A percentile compares a stretch with the other conserved stretches of the same genome.
These are phyloP conservation scores for Moxostoma hubbsi DNA, from an alignment of 2,797 vertebrate species.

Conservation along the genomic window DNA sequence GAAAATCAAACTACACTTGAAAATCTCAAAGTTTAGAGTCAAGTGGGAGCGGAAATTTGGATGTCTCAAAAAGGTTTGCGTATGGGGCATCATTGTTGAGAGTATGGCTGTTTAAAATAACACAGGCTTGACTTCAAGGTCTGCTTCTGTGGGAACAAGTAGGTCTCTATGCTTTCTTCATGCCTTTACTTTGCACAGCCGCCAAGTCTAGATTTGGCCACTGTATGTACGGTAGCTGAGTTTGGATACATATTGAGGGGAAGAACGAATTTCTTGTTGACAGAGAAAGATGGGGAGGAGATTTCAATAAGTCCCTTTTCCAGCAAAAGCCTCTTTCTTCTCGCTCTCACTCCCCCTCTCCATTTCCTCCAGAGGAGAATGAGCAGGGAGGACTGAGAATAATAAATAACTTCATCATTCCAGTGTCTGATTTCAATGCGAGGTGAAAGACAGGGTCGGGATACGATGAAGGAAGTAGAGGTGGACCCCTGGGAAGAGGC, in stretches of 20 bases:
- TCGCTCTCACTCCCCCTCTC: slow-evolving; percentile 38
- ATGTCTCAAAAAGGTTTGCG: slow-evolving; percentile 27
- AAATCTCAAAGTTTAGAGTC: slow-evolving; percentile 15
- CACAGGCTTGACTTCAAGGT: slow-evolving; percentile 41
- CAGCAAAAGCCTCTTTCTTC: slow-evolving; percentile 49
- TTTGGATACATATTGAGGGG: slow-evolving; percentile 49
- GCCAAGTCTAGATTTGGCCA: slow-evolving; percentile 53
- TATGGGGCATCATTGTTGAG: slow-evolving; percentile 2
- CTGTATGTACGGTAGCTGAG: slow-evolving; percentile 52
- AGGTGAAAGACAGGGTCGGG: slow-evolving; percentile 54
- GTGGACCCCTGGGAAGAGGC: slow-evolving; percentile 54
- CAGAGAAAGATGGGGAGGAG: slow-evolving; percentile 43
- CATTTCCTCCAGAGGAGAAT: slow-evolving; percentile 43
- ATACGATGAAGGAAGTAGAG: slow-evolving; percentile 53
- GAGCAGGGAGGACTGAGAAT: slow-evolving; percentile 52
- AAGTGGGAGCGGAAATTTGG: slow-evolving; percentile 13
- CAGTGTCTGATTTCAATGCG: slow-evolving; percentile 64
- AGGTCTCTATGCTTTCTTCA: slow-evolving; percentile 41
- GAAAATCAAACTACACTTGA: background rate
- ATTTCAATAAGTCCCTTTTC: slow-evolving; percentile 54
- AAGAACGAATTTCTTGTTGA: slow-evolving; percentile 54
- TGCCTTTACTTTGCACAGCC: slow-evolving; percentile 51
- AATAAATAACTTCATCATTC: slow-evolving; percentile 62
- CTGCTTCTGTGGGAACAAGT: slow-evolving; percentile 42
- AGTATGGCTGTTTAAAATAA: slow-evolving; percentile 42